Conservation (phyloP, 2,888 invertebrate species). For the Ecliptopera silaceata region DNA sequence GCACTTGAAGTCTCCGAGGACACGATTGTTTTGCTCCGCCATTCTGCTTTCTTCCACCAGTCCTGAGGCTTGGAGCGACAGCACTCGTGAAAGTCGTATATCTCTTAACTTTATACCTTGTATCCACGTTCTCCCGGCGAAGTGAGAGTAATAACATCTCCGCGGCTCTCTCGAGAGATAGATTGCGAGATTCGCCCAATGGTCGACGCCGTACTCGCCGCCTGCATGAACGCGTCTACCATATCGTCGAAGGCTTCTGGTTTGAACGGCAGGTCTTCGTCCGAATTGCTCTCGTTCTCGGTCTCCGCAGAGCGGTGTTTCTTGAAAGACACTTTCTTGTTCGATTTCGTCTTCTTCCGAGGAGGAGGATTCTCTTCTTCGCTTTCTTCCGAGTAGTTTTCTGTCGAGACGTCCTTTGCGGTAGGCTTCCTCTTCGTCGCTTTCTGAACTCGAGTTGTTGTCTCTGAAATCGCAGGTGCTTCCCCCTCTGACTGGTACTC, state of each 20-base stretch:
- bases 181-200: constrained; percentile 28
- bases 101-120: constrained; percentile 28
- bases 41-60: constrained; percentile 15
- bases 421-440: neutral
- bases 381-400: neutral
- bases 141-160: constrained; percentile 25
- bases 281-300: neutral
- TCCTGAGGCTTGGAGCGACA: constrained; percentile 12
- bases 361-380: too few species aligned
- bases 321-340: neutral
- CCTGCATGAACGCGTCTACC: constrained; percentile 21
- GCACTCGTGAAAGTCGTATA: constrained; percentile 23
- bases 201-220: constrained; percentile 24
- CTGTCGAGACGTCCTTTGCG: neutral
- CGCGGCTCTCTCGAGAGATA: constrained; percentile 26
- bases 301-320: neutral
- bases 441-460: neutral
- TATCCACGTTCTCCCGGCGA: constrained; percentile 31
- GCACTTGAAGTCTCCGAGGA: neutral
- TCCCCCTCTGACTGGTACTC: neutral
- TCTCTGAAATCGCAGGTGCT: neutral
- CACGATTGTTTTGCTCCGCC: constrained; percentile 6
- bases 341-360: neutral
- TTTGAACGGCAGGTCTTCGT: neutral
- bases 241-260: constrained; percentile 20